Base-by-base conservation (phyloP, 2,113 vertebrate genomes). In the Bostrychus sinensis region DNA sequence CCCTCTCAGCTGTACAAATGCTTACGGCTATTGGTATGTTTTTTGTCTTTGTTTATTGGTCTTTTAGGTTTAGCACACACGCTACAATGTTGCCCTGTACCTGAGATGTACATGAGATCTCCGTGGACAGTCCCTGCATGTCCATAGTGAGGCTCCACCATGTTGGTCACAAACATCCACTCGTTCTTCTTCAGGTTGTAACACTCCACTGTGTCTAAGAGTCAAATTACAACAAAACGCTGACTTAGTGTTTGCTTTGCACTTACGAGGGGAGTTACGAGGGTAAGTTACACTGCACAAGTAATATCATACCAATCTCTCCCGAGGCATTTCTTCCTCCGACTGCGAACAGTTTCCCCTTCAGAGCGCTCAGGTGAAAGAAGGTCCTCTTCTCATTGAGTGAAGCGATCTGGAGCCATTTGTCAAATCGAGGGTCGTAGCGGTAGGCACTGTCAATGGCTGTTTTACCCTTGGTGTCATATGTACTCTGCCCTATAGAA, bases 391-490 rank as follows among this genome's bases (percentile, higher is more conserved):
- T 93, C 61, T 93, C 92, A n/a, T 93, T 93, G 50, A 94, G 89
- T 0, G 90, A 90, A 0, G 91, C 91, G 2, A 94, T 86, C 78
- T 93, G 92, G 30, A 93, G 83, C 93, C 93, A 94, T 36, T 80
- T 88, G 72, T 94, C 85, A 37, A 93, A 94, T 56, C 92, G 91
- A 0, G 93, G 92, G 77, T 94, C 92, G 3, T 94, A 94, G 56
- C 93, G 75, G 76, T 93, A 94, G 3, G 88, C 91, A 6, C 87
- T 92, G 82, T 93, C 92, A 7, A 93, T 91, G 28, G 93, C 93
- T 0, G 92, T 94, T 80, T 94, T 94, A 1, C 93, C 93, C 57
- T 94, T 94, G 70, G 93, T 94, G 86, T 94, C 93, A 3, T 94
- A 94, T 1, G 92, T 94, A 67, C 91, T 92, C 78, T 94, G 93